A percentile compares a stretch with the other conserved stretches of the same genome.
These are phyloP conservation scores for Esperia sulphurella DNA, from an alignment of 2,888 invertebrate species.

Conservation along the genomic window DNA sequence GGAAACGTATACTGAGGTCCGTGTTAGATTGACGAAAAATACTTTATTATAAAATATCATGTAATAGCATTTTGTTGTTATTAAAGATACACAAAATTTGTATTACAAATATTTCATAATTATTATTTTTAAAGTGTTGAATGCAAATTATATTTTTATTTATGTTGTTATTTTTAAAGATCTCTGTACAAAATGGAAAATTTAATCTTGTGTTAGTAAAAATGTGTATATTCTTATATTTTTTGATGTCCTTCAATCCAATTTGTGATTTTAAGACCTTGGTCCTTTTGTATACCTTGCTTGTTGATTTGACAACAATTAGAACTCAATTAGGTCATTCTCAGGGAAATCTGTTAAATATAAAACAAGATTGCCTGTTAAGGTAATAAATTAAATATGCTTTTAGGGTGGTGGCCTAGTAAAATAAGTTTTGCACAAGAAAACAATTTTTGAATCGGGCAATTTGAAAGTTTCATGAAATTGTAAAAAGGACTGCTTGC, in stretches of 20 bases:
- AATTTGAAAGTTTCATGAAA: slow-evolving; percentile 21
- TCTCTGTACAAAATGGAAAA: slow-evolving; percentile 13
- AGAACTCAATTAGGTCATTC: background rate
- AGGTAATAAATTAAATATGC: background rate
- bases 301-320: background rate
- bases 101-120: background rate
- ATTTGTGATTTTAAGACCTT: slow-evolving; percentile 2
- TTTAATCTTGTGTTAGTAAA: slow-evolving; percentile 10
- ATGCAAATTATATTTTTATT: slow-evolving; percentile 2
- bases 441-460: slow-evolving; percentile 13
- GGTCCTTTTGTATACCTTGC: slow-evolving; percentile 9
- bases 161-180: slow-evolving; percentile 8
- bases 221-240: slow-evolving; percentile 8
- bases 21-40: background rate
- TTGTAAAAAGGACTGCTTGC: slow-evolving; percentile 63
- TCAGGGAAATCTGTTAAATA: too few relatives aligned
- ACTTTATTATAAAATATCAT: background rate
- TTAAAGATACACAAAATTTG: background rate
- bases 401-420: slow-evolving; percentile 50
- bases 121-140: background rate
- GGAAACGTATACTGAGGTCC: too few relatives aligned
- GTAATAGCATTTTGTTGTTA: background rate
- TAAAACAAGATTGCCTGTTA: background rate
- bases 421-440: slow-evolving; percentile 46
- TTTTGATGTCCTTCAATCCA: slow-evolving; percentile 7